Percentiles rank a stretch among this genome's conserved stretches.
phyloP scores from a whole-genome alignment of 2,113 vertebrate genomes.

The Tyrannus savana region DNA sequence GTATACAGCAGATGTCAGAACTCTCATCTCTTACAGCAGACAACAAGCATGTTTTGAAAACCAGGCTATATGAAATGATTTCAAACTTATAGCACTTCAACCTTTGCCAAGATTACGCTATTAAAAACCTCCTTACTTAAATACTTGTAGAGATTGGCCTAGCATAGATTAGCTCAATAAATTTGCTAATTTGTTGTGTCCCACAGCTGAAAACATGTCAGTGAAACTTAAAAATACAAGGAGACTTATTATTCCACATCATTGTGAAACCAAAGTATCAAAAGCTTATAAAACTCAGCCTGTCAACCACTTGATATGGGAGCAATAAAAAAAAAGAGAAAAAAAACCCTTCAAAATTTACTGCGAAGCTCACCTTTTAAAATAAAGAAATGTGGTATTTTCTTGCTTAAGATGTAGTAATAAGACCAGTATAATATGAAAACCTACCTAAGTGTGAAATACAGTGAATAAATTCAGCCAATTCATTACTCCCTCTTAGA shows the following conservation, averaged over 20 bases:
- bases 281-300: neutral
- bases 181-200: neutral
- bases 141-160: neutral
- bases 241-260: neutral
- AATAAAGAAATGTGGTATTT: neutral
- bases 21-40: neutral
- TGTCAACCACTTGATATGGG: neutral
- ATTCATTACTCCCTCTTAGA: neutral
- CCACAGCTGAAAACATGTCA: neutral
- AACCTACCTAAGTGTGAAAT: neutral
- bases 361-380: neutral
- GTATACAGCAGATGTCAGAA: neutral
- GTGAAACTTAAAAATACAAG: neutral
- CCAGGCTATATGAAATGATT: neutral
- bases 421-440: neutral
- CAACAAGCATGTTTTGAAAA: neutral
- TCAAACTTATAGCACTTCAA: neutral
- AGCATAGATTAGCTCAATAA: neutral
- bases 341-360: neutral
- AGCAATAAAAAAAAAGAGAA: neutral
- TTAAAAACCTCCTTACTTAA: neutral
- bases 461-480: neutral
- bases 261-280: neutral
- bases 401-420: neutral
- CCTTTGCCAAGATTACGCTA: neutral